Conservation (phyloP, 2,797 vertebrate species). For the Zalophus californianus region DNA sequence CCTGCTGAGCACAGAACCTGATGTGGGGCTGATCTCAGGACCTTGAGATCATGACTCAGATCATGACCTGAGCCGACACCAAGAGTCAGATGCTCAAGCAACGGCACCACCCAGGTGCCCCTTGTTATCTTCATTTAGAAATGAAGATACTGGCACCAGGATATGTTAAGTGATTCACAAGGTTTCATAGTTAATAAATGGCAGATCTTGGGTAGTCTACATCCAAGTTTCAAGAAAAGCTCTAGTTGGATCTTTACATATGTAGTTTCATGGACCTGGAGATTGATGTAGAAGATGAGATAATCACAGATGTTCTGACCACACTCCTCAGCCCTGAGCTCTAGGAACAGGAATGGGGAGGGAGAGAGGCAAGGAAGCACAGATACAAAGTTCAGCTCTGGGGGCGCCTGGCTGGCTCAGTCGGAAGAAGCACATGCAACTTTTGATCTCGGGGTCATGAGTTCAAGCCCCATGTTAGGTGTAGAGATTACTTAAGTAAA, state of each 20-base stretch:
- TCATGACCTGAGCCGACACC: not conserved
- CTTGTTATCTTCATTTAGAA: not conserved
- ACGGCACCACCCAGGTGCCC: not conserved
- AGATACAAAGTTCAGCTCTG: not conserved
- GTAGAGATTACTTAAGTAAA: not conserved
- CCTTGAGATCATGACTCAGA: not conserved
- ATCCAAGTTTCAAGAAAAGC: not conserved
- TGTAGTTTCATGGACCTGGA: not conserved
- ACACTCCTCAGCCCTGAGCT: not conserved
- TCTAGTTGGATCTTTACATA: not conserved
- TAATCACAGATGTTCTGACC: not conserved
- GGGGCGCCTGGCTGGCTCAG: not conserved
- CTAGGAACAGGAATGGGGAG: not conserved
- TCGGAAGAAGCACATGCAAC: not conserved
- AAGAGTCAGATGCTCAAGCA: not conserved
- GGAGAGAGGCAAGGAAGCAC: not conserved
- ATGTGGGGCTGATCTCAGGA: not conserved
- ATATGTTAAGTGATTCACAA: not conserved
- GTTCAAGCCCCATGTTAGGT: not conserved
- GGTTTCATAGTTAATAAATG: not conserved
- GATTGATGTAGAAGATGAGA: not conserved
- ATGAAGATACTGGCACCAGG: not conserved
- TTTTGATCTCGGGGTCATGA: not conserved
- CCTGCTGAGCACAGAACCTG: too few species aligned
- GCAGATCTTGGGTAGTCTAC: not conserved